A percentile compares a stretch with the other conserved stretches of the same genome.
Conservation (phyloP, 1,140 invertebrate genomes). For the Trichonephila clavipes region DNA sequence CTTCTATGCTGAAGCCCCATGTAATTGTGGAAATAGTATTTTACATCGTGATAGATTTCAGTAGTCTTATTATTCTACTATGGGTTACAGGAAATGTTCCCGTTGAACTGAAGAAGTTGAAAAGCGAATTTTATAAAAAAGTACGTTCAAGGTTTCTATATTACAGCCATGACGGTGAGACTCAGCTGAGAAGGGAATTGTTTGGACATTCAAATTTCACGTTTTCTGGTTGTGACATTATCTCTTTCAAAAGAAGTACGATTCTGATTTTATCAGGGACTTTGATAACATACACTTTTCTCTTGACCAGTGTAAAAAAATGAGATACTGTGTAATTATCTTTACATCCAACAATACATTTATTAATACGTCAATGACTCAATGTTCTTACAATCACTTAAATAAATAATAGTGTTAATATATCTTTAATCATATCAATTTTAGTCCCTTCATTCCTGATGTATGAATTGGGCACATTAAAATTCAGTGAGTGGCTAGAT, state of each 20-base stretch:
- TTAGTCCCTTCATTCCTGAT: too few species aligned
- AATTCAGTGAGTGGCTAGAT: too few species aligned
- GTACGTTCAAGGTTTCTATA: background rate
- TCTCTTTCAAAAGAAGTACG: background rate
- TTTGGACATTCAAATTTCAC: background rate
- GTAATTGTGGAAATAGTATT: background rate
- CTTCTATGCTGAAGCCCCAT: too few species aligned
- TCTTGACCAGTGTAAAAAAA: background rate
- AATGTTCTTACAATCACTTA: too few species aligned
- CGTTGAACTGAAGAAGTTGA: background rate
- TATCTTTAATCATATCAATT: too few species aligned
- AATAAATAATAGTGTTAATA: too few species aligned
- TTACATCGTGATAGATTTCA: background rate
- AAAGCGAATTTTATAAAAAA: background rate
- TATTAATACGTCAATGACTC: too few species aligned
- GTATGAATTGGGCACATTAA: too few species aligned
- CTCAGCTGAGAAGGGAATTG: background rate
- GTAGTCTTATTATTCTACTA: background rate
- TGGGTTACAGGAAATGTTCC: background rate
- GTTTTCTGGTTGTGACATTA: background rate
- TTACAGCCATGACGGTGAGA: background rate
- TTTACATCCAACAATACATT: too few species aligned
- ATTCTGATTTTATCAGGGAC: background rate
- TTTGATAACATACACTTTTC: constrained; percentile 11
- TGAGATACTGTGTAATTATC: background rate